phyloP scores from a whole-genome alignment of 2,888 invertebrate species.

The Tholera decimalis region DNA sequence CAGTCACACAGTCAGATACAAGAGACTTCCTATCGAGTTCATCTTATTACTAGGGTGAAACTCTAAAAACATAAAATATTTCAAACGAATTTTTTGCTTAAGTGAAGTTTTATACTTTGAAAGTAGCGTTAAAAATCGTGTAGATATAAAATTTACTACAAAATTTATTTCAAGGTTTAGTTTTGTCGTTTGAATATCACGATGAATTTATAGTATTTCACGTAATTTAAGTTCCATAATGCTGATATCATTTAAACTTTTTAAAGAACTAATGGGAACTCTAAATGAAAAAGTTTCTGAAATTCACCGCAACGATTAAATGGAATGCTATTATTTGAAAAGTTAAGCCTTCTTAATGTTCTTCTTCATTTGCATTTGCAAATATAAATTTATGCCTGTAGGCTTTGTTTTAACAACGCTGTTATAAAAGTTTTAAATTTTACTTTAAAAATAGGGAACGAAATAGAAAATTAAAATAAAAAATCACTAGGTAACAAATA shows the following conservation, averaged over 20 bases:
- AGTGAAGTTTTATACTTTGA: too few relatives aligned
- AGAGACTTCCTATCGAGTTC: too few relatives aligned
- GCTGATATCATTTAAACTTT: conserved; percentile 6
- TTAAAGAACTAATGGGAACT: conserved; percentile 10
- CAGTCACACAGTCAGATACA: too few relatives aligned
- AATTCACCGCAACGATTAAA: conserved; percentile 21
- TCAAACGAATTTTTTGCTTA: too few relatives aligned
- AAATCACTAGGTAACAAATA: background rate
- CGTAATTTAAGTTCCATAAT: background rate
- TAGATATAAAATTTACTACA: too few relatives aligned
- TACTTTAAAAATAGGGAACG: background rate
- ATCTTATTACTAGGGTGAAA: too few relatives aligned
- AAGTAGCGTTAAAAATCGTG: too few relatives aligned
- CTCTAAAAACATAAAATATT: too few relatives aligned
- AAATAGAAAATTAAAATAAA: conserved; percentile 15
- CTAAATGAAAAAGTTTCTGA: conserved; percentile 28
- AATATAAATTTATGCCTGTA: background rate
- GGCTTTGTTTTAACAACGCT: background rate
- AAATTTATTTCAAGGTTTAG: background rate
- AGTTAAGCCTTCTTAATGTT: conserved; percentile 5
- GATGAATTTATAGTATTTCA: too few relatives aligned
- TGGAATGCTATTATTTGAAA: conserved; percentile 25
- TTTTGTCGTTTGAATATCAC: background rate
- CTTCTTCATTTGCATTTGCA: background rate
- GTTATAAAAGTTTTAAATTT: too few relatives aligned